Base-by-base conservation (phyloP, 1,140 invertebrate genomes). In the Tetramorium alpestre region DNA sequence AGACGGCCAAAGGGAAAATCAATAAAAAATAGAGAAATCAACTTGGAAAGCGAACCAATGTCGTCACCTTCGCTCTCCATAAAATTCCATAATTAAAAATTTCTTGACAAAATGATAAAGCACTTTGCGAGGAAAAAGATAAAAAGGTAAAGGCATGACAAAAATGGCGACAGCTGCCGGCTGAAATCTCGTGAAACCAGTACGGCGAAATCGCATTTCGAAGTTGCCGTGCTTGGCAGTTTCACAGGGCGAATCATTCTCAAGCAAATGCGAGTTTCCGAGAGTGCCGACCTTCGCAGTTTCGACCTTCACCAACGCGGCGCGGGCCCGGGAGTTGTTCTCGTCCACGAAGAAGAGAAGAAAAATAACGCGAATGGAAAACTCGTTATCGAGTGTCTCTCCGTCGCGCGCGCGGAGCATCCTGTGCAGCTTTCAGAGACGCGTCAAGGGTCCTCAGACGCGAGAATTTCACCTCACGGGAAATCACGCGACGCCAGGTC, bases 371-470 rank as follows among this genome's bases (percentile, higher is more conserved):
- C 58, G 88, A 75, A 89, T 60, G 72, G 78, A 72, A 89, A 89
- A 89, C 88, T 90, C 88, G 89, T 90, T 90, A 90, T 87, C 85
- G 85, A 67, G 58, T 77, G 88, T 89, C 88, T 88, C 87, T 64
- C 85, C 41, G 49, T 47, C 18, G 65, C 28, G 58, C 28, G 49
- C 54, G 75, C 49, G 38, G n/a, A n/a, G 65, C 33, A 58, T 89
- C 51, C 41, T 28, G 64, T n/a, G 64, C 38, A 38, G 84, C 81
- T 87, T 90, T 75, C 44, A 47, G 47, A 22, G 64, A n/a, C 22
- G 49, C 77, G 65, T 60, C 58, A 22, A 33, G 62, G 44, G 22
- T 47, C 70, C 25, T 41, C 76, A 58, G 70, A 82, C 88, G 72
- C 16, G 84, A 58, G 58, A 87, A 73, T 85, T 87, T 70, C 75